Evolutionary conservation across 2,113 vertebrate species (phyloP).

Genomic region (Vidua chalybeata): DNA sequence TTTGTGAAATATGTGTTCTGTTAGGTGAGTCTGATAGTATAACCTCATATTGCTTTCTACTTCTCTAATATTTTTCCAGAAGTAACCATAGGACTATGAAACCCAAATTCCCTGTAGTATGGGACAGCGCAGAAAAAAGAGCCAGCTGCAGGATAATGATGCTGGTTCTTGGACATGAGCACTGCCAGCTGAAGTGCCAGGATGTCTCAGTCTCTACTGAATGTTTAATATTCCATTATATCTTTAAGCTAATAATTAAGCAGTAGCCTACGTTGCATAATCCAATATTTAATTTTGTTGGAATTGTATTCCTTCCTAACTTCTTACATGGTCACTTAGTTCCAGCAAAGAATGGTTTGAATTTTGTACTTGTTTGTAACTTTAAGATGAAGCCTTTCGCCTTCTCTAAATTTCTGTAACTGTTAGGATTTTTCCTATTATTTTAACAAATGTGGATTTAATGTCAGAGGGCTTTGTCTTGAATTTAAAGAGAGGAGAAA

Average conservation of each 20-base stretch:
- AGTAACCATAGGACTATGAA: background rate
- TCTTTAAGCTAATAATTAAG: background rate
- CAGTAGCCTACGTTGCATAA: background rate
- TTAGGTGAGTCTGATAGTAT: background rate
- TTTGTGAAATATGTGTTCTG: background rate
- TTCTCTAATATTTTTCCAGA: background rate
- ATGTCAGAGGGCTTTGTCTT: background rate
- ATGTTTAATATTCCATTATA: background rate
- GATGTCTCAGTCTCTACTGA: background rate
- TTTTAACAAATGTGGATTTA: background rate
- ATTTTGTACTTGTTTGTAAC: background rate
- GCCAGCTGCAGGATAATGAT: background rate
- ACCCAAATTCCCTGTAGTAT: background rate
- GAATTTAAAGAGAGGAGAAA: background rate
- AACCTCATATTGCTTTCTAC: background rate
- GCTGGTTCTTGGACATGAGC: background rate
- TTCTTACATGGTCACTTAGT: background rate
- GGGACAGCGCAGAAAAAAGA: background rate
- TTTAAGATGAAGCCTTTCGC: background rate
- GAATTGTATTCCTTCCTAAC: background rate
- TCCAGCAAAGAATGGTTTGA: background rate
- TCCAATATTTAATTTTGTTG: background rate
- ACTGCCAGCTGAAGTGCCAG: background rate
- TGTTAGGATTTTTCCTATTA: background rate
- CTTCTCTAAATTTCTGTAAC: background rate